Evolutionary conservation across 2,797 vertebrate genomes (phyloP), one percentile per base, ranked within the genome.

Genomic region (Aldrovandia affinis): DNA sequence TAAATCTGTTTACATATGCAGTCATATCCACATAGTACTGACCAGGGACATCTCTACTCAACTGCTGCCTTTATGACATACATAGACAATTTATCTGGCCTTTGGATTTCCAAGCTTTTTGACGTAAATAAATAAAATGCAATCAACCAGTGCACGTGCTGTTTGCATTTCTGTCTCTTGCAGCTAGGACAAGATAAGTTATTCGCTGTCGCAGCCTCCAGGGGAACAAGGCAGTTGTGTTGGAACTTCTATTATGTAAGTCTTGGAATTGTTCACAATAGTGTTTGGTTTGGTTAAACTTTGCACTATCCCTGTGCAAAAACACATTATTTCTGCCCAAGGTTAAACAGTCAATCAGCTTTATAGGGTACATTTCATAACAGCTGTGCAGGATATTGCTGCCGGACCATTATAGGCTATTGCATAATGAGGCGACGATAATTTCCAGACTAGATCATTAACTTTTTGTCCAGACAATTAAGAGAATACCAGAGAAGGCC

Each of bases 381-480:
- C 83, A 63, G 59, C n/a, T 77, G 55, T 65, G 75, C 57, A 20
- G 44, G 83, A 78, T 30, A 33, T 57, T 36, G 8, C 54, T 80
- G 14, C 7, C 18, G 50, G 28, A 44, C 39, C 78, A 55, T 55
- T 55, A 39, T 36, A 22, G 42, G 57, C 42, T 44, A 44, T 83
- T 83, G 77, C 44, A 83, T 61, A 83, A 83, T 44, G 42, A 77
- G 73, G 22, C 22, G 33, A 47, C 33, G 59, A 63, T 77, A 36
- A 61, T 77, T 63, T 59, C 83, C 75, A 79, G 55, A 77, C 73
- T 44, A 10, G 42, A 47, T 47, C 73, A 10, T 44, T 47, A 77
- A 77, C 73, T 77, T 47, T 47, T 77, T 77, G 10, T 18, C 59
- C 57, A 78, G 36, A 78, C 57, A 14, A 30, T 52, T 22, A 59